Base-by-base conservation (phyloP, 2,888 invertebrate species). In the Timema cristinae region DNA sequence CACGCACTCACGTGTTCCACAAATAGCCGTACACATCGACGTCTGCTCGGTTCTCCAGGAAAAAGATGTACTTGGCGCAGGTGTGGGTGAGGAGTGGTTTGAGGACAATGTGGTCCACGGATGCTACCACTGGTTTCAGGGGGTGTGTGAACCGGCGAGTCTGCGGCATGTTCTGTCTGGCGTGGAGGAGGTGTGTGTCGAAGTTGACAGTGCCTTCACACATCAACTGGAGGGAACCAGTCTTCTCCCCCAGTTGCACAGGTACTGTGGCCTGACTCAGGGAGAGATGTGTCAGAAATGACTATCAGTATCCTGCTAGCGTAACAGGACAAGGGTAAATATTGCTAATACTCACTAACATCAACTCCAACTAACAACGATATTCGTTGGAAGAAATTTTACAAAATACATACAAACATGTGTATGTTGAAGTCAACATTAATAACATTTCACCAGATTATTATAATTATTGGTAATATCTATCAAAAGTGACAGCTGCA, bases 21-120 rank as follows among this genome's bases (percentile, higher is more conserved):
- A 9, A 13, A 13, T 63, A 63, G 63, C 63, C 63, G n/a, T 11
- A 63, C 63, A 63, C 63, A 47, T 32, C 13, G 32, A 48, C 1
- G 7, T 10, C n/a, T 8, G 32, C 6, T 13, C 6, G 6, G 16
- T 63, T 63, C 47, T 48, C 13, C 47, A 63, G 63, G 63, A 63
- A 63, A 48, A 63, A 63, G 63, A 63, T 13, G 6, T 48, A 48
- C 7, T 63, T 32, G 6, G n/a, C 63, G 7, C 11, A 47, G 4
- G 63, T 15, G 63, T 63, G 63, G 11, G 47, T 63, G 47, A 48
- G 9, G 11, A 63, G 11, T 7, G 47, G 63, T 13, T 48, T 48
- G 32, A 63, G 6, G 16, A 63, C 63, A 10, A 63, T 9, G 63
- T 63, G 63, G 63, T 63, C 63, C 15, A 63, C 11, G 11, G 63